phyloP scores from a whole-genome alignment of 2,888 invertebrate genomes.

The Rhyacophila evoluta region DNA sequence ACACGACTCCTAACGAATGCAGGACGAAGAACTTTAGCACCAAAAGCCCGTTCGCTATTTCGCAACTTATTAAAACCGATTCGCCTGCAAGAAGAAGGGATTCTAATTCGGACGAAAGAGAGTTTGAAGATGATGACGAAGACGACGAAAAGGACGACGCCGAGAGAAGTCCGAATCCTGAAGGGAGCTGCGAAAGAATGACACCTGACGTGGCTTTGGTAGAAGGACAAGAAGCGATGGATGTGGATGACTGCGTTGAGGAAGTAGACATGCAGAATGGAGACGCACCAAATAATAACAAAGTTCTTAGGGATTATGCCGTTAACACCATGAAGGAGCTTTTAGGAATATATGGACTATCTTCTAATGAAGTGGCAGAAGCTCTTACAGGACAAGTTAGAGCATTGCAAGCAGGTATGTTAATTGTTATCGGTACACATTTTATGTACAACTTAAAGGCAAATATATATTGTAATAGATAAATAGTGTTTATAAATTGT shows the following conservation, averaged over 20 bases:
- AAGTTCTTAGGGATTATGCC: slow-evolving; percentile 80
- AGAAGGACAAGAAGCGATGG: slow-evolving; percentile 60
- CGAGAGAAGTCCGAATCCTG: slow-evolving; percentile 58
- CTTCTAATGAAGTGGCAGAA: slow-evolving; percentile 77
- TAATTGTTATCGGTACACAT: too few relatives aligned
- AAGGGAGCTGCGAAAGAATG: slow-evolving; percentile 62
- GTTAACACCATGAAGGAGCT: slow-evolving; percentile 85
- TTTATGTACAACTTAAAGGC: too few relatives aligned
- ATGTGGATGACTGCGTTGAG: slow-evolving; percentile 60
- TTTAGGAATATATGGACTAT: slow-evolving; percentile 81
- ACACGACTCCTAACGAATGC: slow-evolving; percentile 55
- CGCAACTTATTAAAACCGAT: slow-evolving; percentile 69
- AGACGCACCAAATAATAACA: slow-evolving; percentile 67
- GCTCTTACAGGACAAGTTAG: slow-evolving; percentile 76
- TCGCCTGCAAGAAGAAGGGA: slow-evolving; percentile 70
- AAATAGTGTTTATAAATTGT: background rate
- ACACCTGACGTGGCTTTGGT: slow-evolving; percentile 60
- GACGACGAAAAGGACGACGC: slow-evolving; percentile 42
- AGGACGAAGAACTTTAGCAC: slow-evolving; percentile 67
- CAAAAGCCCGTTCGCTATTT: slow-evolving; percentile 71
- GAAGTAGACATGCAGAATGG: slow-evolving; percentile 63
- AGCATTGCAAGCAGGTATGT: slow-evolving; percentile 75
- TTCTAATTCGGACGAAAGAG: slow-evolving; percentile 64
- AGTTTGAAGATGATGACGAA: slow-evolving; percentile 60
- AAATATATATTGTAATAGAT: background rate